Conservation (phyloP, 2,113 vertebrate genomes). For the Haemorhous mexicanus region DNA sequence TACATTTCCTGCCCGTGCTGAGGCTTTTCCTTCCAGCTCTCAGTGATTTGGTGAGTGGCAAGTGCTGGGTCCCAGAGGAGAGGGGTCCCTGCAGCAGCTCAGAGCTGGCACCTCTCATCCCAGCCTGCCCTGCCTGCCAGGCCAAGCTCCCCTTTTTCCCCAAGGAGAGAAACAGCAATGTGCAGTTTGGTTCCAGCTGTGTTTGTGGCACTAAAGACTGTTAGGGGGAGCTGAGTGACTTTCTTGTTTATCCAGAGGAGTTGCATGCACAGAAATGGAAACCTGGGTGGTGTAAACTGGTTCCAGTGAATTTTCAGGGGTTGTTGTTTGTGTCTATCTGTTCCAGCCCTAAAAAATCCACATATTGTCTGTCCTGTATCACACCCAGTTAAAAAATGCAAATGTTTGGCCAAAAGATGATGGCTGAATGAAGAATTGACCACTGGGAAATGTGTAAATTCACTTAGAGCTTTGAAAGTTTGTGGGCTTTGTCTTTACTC, state of each 20-base stretch:
- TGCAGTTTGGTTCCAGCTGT: not conserved
- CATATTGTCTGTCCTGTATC: not conserved
- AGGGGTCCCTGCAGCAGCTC: slow-evolving; percentile 41
- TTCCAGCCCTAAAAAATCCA: not conserved
- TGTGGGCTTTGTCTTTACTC: not conserved
- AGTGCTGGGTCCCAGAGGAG: slow-evolving; percentile 20
- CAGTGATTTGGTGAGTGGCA: slow-evolving; percentile 46
- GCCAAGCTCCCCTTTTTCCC: not conserved
- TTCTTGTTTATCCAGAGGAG: not conserved
- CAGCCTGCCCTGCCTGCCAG: not conserved
- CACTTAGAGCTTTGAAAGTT: not conserved
- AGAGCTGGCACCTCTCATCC: not conserved
- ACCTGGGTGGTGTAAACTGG: not conserved
- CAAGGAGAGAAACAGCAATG: not conserved
- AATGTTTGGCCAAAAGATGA: not conserved
- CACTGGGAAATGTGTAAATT: not conserved
- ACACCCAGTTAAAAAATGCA: not conserved
- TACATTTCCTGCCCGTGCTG: slow-evolving; percentile 25
- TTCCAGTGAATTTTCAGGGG: not conserved
- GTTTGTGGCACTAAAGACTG: not conserved
- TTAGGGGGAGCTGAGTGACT: not conserved
- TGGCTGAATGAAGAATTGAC: not conserved
- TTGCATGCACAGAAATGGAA: not conserved
- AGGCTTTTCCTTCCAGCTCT: not conserved
- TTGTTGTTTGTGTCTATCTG: not conserved